Evolutionary conservation across 2,113 vertebrate genomes (phyloP).

Genomic region (Sakesphorus luctuosus): DNA sequence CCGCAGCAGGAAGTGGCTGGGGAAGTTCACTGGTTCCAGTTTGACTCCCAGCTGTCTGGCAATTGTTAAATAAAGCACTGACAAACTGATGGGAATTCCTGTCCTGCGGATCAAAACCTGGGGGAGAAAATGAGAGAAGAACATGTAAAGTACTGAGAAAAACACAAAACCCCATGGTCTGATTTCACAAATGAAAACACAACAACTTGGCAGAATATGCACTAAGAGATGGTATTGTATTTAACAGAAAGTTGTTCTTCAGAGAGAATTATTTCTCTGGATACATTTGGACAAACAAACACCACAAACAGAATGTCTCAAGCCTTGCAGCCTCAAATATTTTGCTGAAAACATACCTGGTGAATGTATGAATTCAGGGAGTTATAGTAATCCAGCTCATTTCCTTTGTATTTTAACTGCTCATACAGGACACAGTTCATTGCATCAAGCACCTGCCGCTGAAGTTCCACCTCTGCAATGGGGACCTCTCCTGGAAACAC

Average conservation of each 20-base stretch:
- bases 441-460: conserved; percentile 91
- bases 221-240: not conserved
- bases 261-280: not conserved
- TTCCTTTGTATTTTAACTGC: conserved; percentile 94
- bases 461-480: conserved; percentile 88
- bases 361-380: conserved; percentile 96
- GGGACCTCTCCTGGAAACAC: conserved; percentile 71
- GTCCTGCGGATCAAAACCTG: conserved; percentile 92
- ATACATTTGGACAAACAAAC: not conserved
- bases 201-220: not conserved
- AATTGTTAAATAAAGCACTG: conserved; percentile 92
- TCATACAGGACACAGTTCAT: conserved; percentile 93
- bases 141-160: not conserved
- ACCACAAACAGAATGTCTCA: rapidly evolving
- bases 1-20: conserved; percentile 92
- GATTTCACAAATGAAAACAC: not conserved
- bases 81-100: conserved; percentile 97
- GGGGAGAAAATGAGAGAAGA: not conserved
- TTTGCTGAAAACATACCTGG: conserved; percentile 78
- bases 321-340: not conserved
- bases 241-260: not conserved
- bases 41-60: conserved; percentile 88
- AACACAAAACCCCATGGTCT: not conserved
- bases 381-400: conserved; percentile 95
- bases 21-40: conserved; percentile 96